phyloP scores from a whole-genome alignment of 2,888 invertebrate genomes.

The Pyrochroa serraticornis region DNA sequence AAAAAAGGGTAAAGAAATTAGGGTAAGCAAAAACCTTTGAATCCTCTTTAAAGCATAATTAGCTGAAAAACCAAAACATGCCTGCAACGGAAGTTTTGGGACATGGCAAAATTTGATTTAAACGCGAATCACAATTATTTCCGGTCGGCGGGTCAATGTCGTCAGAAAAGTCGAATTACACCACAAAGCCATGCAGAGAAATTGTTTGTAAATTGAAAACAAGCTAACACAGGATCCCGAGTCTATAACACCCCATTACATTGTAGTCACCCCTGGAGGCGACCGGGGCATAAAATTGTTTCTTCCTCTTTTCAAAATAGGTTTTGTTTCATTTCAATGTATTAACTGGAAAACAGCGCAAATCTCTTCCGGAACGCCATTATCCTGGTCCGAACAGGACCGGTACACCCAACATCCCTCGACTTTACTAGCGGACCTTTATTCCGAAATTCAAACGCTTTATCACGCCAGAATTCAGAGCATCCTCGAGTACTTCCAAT shows the following conservation, averaged over 20 bases:
- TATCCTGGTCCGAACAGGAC: slow-evolving; percentile 20
- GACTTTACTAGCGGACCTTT: slow-evolving; percentile 13
- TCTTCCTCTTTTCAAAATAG: slow-evolving; percentile 7
- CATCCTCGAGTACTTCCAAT: too few relatives aligned
- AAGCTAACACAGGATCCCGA: slow-evolving; percentile 3
- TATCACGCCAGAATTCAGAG: too few relatives aligned
- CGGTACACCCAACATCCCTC: slow-evolving; percentile 19
- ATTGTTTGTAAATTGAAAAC: not conserved
- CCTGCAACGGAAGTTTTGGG: too few relatives aligned
- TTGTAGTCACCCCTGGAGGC: not conserved
- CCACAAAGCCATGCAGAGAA: too few relatives aligned
- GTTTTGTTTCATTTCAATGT: slow-evolving; percentile 27
- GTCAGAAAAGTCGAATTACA: too few relatives aligned
- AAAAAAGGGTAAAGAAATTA: too few relatives aligned
- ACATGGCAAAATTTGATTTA: too few relatives aligned
- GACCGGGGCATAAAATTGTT: slow-evolving; percentile 7
- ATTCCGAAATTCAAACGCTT: not conserved
- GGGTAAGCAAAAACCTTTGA: too few relatives aligned
- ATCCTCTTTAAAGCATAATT: too few relatives aligned
- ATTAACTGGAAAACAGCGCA: slow-evolving; percentile 22
- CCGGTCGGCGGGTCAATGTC: too few relatives aligned
- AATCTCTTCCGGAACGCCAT: slow-evolving; percentile 24
- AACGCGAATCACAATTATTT: too few relatives aligned
- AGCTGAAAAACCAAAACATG: too few relatives aligned
- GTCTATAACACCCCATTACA: not conserved